Base-by-base conservation (phyloP, 2,888 invertebrate species). In the Artemia sp. region DNA sequence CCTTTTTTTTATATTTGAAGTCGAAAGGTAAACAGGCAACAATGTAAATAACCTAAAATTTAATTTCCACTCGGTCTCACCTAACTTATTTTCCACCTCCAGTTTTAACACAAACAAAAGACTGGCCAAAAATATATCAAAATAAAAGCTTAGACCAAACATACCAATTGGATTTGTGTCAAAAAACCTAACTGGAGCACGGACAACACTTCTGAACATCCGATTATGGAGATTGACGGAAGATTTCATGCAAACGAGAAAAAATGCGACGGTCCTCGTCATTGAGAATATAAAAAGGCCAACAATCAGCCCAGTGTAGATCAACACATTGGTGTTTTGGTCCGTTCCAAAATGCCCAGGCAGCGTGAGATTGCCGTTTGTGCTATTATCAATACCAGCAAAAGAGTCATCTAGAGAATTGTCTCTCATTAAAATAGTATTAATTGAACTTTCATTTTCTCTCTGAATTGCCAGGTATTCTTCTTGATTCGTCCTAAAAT, bases 101-200 rank as follows among this genome's bases (percentile, higher is more conserved):
- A 19, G 64, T 24, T 19, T 24, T 8, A 24, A 58, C 2, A n/a
- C 14, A 10, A 24, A n/a, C 14, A 10, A 10, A 58, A 1, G 9
- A 58, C 9, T 9, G 1, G 9, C 11, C 2, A 8, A 58, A 10
- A 79, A 81, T 81, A 70, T 79, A 77, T 38, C n/a, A n/a, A 81
- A 82, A 75, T 81, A 82, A 38, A 38, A 38, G 38, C 38, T 38
- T 38, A 38, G 38, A 38, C 38, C 1, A 38, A 38, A 64, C 51
- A 24, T 67, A 86, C 88, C 88, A 12, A 89, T 86, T 0, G 91
- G 88, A 78, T 92, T 93, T 6, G 85, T 85, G 76, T 92, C 90
- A 80, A 93, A 94, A 80, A 94, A 94, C 58, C 76, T 74, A 11
- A 80, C 77, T 2, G 79, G 78, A 9, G 80, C 77, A 68, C 79